Percentiles rank a stretch among this genome's conserved stretches.
phyloP scores from a whole-genome alignment of 2,113 vertebrate genomes.

The Heloderma charlesbogerti region DNA sequence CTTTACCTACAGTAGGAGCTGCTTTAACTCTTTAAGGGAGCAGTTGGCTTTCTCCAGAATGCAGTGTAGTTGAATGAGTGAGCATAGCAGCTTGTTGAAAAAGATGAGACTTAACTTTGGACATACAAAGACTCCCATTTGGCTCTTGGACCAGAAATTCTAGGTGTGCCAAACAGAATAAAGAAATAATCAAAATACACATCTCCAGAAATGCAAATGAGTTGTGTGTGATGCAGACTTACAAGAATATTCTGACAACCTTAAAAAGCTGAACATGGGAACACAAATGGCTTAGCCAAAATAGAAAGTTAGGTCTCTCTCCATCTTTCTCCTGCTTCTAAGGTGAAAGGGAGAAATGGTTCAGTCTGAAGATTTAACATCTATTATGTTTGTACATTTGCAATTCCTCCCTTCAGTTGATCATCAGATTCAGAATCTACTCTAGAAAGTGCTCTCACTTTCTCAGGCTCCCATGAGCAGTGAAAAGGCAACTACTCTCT shows the following conservation, averaged over 20 bases:
- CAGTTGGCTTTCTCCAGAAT: conserved; percentile 26
- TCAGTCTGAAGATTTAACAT: no score
- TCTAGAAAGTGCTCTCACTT: background rate
- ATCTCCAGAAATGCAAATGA: background rate
- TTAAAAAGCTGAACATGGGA: background rate
- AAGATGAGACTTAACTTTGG: background rate
- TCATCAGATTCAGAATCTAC: background rate
- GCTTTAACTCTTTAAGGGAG: background rate
- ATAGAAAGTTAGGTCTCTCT: background rate
- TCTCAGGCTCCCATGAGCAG: background rate
- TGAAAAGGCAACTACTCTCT: background rate
- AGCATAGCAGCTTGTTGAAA: background rate
- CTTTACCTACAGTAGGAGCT: conserved; percentile 43
- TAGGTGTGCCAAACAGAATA: background rate
- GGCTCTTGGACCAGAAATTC: background rate
- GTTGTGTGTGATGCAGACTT: background rate
- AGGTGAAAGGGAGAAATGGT: no score
- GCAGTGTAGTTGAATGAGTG: background rate
- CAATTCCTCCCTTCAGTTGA: background rate
- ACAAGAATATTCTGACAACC: background rate
- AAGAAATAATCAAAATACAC: background rate
- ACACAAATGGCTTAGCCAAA: background rate
- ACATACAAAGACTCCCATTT: background rate
- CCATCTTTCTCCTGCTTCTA: background rate
- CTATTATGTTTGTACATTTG: no score